These are phyloP conservation scores for Melinaea menophilus DNA, from an alignment of 2,888 invertebrate species.

Conservation along the genomic window DNA sequence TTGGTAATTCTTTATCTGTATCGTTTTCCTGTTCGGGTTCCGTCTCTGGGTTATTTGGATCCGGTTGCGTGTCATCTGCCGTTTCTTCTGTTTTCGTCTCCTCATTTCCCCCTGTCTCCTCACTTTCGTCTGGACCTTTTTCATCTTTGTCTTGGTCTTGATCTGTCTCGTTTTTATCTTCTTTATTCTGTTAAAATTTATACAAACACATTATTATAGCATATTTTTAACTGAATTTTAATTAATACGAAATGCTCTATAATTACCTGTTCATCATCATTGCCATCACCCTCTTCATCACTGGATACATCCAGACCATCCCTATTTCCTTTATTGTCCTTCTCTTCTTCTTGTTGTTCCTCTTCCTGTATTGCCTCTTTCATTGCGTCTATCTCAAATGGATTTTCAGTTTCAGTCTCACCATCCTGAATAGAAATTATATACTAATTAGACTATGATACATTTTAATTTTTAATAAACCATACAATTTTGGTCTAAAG, in stretches of 20 bases:
- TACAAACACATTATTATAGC: slow-evolving; percentile 1
- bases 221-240: slow-evolving; percentile 5
- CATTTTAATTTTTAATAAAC: too few species aligned
- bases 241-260: neutral
- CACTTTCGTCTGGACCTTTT: slow-evolving; percentile 66
- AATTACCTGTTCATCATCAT: slow-evolving; percentile 43
- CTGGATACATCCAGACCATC: slow-evolving; percentile 71
- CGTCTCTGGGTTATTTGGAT: slow-evolving; percentile 44
- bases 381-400: slow-evolving; percentile 90
- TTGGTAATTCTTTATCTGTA: slow-evolving; percentile 57
- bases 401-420: slow-evolving; percentile 84
- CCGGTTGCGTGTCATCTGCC: slow-evolving; percentile 49
- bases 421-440: slow-evolving; percentile 57
- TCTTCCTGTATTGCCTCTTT: slow-evolving; percentile 77
- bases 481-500: neutral
- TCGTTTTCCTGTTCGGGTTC: slow-evolving; percentile 43
- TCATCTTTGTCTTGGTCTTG: slow-evolving; percentile 38
- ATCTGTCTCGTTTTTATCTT: slow-evolving; percentile 31
- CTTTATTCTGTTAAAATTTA: slow-evolving; percentile 11
- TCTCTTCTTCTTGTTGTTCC: slow-evolving; percentile 55
- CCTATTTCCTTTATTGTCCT: slow-evolving; percentile 56
- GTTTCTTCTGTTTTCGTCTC: slow-evolving; percentile 33
- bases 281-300: slow-evolving; percentile 62
- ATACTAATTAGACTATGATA: too few species aligned
- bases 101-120: slow-evolving; percentile 33